Conservation (phyloP, 2,888 invertebrate species). For the Chrysolina haemoptera region DNA sequence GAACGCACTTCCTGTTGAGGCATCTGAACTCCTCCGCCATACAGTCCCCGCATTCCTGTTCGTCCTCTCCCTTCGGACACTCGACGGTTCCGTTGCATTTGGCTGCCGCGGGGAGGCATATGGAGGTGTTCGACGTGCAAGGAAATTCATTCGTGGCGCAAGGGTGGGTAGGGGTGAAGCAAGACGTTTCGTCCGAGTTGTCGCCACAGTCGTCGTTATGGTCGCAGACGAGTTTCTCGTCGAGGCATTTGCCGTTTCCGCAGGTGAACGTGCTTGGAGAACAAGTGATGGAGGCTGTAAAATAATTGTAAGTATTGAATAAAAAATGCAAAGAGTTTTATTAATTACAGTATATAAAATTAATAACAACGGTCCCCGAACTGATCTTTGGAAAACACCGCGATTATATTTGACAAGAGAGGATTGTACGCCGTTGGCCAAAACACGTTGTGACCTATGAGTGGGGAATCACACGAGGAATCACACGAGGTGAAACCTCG, state of each 20-base stretch:
- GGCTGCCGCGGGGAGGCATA: conserved; percentile 72
- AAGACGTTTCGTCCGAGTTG: conserved; percentile 71
- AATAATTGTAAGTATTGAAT: neutral
- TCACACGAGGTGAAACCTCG: no score
- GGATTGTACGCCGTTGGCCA: no score
- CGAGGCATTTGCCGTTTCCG: conserved; percentile 74
- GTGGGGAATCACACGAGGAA: no score
- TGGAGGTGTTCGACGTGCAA: conserved; percentile 70
- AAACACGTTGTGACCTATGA: no score
- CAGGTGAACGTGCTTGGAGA: conserved; percentile 69
- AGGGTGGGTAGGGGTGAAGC: conserved; percentile 46
- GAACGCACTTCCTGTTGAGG: conserved; percentile 75
- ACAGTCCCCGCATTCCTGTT: conserved; percentile 71
- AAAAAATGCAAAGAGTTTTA: neutral
- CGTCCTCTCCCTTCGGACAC: conserved; percentile 83
- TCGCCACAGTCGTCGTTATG: conserved; percentile 75
- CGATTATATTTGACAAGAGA: no score
- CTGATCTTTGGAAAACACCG: no score
- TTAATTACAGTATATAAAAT: neutral
- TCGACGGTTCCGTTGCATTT: conserved; percentile 76
- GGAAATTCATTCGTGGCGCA: conserved; percentile 71
- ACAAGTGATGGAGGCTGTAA: conserved; percentile 58
- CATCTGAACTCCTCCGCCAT: conserved; percentile 72
- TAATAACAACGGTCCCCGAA: neutral
- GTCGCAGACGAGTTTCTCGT: conserved; percentile 73